Percentiles rank a stretch among this genome's conserved stretches.
Conservation (phyloP, 1,140 invertebrate species). For the Carposina sasakii region DNA sequence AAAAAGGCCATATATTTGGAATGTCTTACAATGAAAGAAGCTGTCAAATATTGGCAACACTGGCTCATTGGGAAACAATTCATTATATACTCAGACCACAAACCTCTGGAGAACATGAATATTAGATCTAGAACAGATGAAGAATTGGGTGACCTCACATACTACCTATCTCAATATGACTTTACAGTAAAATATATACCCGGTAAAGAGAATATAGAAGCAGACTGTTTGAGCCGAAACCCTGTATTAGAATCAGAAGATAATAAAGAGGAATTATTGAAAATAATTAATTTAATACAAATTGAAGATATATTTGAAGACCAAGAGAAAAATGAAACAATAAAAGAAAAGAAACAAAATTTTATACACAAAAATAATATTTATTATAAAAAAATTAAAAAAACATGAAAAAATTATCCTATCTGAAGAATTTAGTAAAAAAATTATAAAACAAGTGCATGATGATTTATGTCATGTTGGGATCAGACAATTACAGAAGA, state of each 20-base stretch:
- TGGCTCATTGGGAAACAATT: conserved; percentile 48
- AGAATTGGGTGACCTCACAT: conserved; percentile 42
- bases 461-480: conserved; percentile 6
- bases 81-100: conserved; percentile 51
- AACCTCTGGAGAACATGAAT: conserved; percentile 54
- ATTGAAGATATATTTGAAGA: conserved; percentile 22
- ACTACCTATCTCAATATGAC: conserved; percentile 41
- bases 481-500: conserved; percentile 5
- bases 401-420: conserved; percentile 7
- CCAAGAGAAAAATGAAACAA: conserved; percentile 15
- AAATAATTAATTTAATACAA: conserved; percentile 22
- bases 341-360: conserved; percentile 18
- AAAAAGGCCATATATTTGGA: conserved; percentile 33
- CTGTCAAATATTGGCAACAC: too few species aligned
- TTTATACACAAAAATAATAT: background rate
- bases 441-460: conserved; percentile 5
- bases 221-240: conserved; percentile 48
- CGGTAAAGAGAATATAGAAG: conserved; percentile 45
- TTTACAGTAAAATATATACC: conserved; percentile 46
- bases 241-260: conserved; percentile 40
- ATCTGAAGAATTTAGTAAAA: conserved; percentile 6
- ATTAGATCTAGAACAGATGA: conserved; percentile 33
- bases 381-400: conserved; percentile 2
- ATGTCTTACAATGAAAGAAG: conserved; percentile 51
- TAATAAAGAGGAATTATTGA: conserved; percentile 19